Evolutionary conservation across 2,113 vertebrate species (phyloP), one percentile per base, ranked within the genome.

Genomic region (Bettongia penicillata): DNA sequence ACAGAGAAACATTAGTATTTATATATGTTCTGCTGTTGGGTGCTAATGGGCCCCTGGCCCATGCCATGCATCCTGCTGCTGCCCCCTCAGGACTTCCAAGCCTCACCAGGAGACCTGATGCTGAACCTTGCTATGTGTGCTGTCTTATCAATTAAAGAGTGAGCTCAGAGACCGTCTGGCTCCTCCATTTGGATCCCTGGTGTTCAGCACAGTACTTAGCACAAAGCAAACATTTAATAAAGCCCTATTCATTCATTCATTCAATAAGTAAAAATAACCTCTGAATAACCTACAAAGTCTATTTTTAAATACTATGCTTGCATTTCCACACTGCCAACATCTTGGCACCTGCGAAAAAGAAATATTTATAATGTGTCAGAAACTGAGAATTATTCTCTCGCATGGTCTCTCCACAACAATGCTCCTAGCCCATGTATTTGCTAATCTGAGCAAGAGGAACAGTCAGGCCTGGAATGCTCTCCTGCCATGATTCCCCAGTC

Each of bases 141-240:
- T 43, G 19, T 84, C 0, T 3, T 8, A 43, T 23, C 68, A 43
- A 19, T 84, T 43, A 43, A 0, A 43, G 19, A 0, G 7, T 19
- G 16, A 43, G 68, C 5, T 43, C n/a, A 22, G 43, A 6, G n/a
- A 43, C n/a, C 0, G 12, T 43, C n/a, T 43, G 68, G n/a, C n/a
- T 84, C 3, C 23, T 23, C n/a, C 19, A 43, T 43, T 43, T 23
- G 68, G 43, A 43, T 43, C n/a, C 68, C 19, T 3, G 37, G 7
- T 23, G 37, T 23, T 84, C 16, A 84, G n/a, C 16, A 43, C 6
- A 23, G 7, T 43, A 16, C 19, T 84, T 23, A 84, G n/a, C 68
- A 84, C 37, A 84, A 43, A n/a, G 37, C 19, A 84, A 84, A 43
- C n/a, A 84, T 84, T 84, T 84, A 84, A 84, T 84, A 84, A 68